phyloP scores from a whole-genome alignment of 2,888 invertebrate species.

The Scaptomyza cyrtandrae region DNA sequence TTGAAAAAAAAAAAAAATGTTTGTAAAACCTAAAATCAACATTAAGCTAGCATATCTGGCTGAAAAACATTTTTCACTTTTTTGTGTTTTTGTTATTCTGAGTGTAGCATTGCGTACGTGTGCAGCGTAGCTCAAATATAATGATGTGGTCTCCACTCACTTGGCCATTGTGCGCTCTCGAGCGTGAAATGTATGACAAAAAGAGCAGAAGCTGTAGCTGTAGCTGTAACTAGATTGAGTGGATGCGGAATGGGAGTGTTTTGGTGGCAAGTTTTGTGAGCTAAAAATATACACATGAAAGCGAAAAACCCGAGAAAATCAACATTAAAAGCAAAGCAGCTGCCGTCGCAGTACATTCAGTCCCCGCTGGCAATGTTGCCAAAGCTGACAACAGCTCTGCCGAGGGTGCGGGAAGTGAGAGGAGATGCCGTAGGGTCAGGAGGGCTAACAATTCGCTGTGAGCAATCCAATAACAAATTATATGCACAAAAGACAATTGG shows the following conservation, averaged over 20 bases:
- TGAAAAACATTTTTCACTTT: neutral
- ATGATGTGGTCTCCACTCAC: constrained; percentile 71
- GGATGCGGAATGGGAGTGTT: neutral
- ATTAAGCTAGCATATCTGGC: neutral
- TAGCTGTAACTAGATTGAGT: constrained; percentile 9
- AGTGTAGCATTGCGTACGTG: constrained; percentile 42
- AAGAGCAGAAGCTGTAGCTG: constrained; percentile 45
- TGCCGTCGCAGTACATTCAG: constrained; percentile 22
- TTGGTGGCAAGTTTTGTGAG: constrained; percentile 26
- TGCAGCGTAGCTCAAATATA: constrained; percentile 48
- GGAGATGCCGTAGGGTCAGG: neutral
- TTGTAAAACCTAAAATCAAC: neutral
- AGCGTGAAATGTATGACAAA: constrained; percentile 79
- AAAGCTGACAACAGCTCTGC: constrained; percentile 28
- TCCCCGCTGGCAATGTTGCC: constrained; percentile 14
- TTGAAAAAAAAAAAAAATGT: too few species aligned
- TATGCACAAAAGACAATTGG: constrained; percentile 79
- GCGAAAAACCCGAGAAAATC: constrained; percentile 64
- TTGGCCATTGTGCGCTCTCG: constrained; percentile 62
- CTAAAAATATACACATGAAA: constrained; percentile 62
- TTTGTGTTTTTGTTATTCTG: neutral
- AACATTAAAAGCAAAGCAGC: constrained; percentile 62
- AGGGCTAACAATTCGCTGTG: constrained; percentile 7
- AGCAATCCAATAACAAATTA: constrained; percentile 77
- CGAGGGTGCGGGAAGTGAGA: neutral